phyloP scores from a whole-genome alignment of 2,888 invertebrate species.

The Drosophila quinaria region DNA sequence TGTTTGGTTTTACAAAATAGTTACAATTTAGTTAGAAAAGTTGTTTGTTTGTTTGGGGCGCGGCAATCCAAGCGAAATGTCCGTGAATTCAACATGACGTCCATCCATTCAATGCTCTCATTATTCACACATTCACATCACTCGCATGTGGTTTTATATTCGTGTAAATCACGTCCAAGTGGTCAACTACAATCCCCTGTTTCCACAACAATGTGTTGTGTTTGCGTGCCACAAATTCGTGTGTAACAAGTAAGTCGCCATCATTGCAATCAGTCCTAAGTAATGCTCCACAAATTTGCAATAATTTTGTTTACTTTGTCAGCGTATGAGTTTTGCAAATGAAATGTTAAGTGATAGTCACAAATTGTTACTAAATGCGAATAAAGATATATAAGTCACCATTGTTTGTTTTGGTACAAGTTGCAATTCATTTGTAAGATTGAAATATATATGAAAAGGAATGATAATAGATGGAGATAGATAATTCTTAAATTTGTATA shows the following conservation, averaged over 20 bases:
- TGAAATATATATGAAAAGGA: not conserved
- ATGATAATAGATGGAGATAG: no score
- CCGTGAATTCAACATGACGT: slow-evolving; percentile 14
- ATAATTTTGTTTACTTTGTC: slow-evolving; percentile 27
- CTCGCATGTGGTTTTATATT: slow-evolving; percentile 46
- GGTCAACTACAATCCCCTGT: slow-evolving; percentile 41
- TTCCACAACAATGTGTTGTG: slow-evolving; percentile 33
- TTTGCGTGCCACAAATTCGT: slow-evolving; percentile 59
- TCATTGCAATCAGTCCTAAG: slow-evolving; percentile 37
- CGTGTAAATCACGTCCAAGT: slow-evolving; percentile 63
- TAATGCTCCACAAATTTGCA: slow-evolving; percentile 33
- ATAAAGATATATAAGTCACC: not conserved
- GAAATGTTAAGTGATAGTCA: slow-evolving; percentile 8
- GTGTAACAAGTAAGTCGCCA: slow-evolving; percentile 35
- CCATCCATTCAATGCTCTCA: not conserved
- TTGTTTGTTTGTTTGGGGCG: not conserved
- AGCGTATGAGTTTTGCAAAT: slow-evolving; percentile 34
- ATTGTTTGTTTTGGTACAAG: not conserved
- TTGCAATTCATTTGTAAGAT: not conserved
- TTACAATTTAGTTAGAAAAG: not conserved
- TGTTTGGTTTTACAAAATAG: slow-evolving; percentile 1
- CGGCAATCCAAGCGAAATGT: slow-evolving; percentile 14
- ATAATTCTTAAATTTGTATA: no score
- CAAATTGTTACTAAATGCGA: not conserved
- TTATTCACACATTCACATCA: slow-evolving; percentile 34